Base-by-base conservation (phyloP, 1,140 invertebrate genomes). In the Diabrotica virgifera region DNA sequence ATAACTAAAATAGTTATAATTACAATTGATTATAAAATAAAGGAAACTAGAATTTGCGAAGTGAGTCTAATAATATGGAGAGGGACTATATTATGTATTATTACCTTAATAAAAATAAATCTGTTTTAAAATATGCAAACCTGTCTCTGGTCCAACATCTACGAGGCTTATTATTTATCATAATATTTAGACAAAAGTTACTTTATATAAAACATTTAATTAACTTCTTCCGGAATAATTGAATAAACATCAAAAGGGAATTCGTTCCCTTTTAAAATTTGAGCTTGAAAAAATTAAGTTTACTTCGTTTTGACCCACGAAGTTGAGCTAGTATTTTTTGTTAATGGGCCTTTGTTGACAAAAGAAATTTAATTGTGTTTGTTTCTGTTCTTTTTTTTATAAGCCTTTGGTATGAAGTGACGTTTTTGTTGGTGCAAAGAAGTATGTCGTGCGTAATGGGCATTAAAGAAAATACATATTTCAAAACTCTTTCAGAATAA, bases 221-320 rank as follows among this genome's bases (percentile, higher is more conserved):
- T 62, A 62, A n/a, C 51, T 62, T 60, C 60, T 62, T 62, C 46
- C 13, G 52, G 60, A 62, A 62, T 62, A 62, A 62, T 62, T 62
- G 36, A 38, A 53, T 54, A 36, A 62, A 62, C 51, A 54, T 62
- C 60, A 62, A 62, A 62, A 55, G 60, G 35, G 51, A 38, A n/a
- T 54, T 24, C 24, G 24, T 13, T 51, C 38, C 59, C 46, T 50
- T 61, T 61, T 37, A 61, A 52, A 61, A 61, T 61, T 14, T 35
- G 35, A 58, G 38, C 36, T 24, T 36, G 46, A 10, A 61, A 61
- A 61, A 61, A 61, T 51, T 52, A 54, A 62, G 60, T 50, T 53
- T 8, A 62, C 24, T 13, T 54, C n/a, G 60, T 59, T 59, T 8
- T 46, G n/a, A 46, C 40, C 40, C 40, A 46, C n/a, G 40, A 46